phyloP scores from a whole-genome alignment of 2,113 vertebrate genomes.

The Carassius auratus region DNA sequence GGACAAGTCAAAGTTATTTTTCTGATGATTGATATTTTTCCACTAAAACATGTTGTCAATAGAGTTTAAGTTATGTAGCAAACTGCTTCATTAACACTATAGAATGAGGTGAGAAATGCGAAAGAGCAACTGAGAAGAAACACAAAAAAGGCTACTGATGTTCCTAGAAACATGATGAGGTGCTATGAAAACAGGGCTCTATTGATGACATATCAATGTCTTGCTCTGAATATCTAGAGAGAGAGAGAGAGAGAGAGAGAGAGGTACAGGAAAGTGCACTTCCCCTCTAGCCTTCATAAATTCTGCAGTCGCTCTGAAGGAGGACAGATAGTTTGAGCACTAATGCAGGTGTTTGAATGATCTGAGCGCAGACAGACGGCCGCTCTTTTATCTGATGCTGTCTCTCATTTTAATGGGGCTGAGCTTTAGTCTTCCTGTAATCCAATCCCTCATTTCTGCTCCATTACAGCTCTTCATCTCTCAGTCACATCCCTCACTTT shows the following conservation, averaged over 20 bases:
- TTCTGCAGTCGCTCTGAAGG: background rate
- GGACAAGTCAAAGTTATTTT: background rate
- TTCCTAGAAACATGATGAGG: background rate
- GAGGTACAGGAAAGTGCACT: background rate
- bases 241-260: background rate
- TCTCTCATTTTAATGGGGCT: slow-evolving; percentile 28
- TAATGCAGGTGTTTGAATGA: slow-evolving; percentile 36
- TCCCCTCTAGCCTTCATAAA: slow-evolving; percentile 17
- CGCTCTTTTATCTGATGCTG: slow-evolving; percentile 28
- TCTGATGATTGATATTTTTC: background rate
- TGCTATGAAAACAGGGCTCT: background rate
- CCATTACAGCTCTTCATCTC: slow-evolving; percentile 24
- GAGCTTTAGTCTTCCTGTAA: slow-evolving; percentile 17
- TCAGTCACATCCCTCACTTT: slow-evolving; percentile 11
- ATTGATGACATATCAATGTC: background rate
- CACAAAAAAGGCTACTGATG: background rate
- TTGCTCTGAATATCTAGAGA: background rate
- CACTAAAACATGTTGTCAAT: background rate
- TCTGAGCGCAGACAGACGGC: background rate
- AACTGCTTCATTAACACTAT: background rate
- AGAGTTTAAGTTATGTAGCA: background rate
- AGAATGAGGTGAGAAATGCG: background rate
- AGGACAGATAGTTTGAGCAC: slow-evolving; percentile 21
- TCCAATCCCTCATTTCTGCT: slow-evolving; percentile 32
- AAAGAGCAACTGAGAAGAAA: background rate